Base-by-base conservation (phyloP, 1,140 invertebrate genomes). In the Maniola jurtina region DNA sequence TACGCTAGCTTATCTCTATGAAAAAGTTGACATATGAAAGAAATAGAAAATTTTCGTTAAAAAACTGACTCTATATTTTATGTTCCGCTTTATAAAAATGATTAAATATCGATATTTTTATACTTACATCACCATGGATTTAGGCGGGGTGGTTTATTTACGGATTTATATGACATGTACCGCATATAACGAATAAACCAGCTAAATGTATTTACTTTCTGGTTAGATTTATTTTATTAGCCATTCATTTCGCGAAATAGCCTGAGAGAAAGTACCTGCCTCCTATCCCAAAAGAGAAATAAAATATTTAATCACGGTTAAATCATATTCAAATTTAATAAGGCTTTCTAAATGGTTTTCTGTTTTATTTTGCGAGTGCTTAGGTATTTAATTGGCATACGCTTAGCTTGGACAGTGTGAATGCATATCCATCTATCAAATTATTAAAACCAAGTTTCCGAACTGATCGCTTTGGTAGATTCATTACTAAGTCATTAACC, bases 51-150 rank as follows among this genome's bases (percentile, higher is more conserved):
- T 2, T 25, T 4, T n/a, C n/a, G n/a, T n/a, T n/a, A n/a, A n/a
- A n/a, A n/a, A n/a, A n/a, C n/a, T n/a, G n/a, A n/a, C 25, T 25
- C 25, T 25, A 25, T n/a, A 25, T 25, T 25, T 25, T 25, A 25
- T 25, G 25, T 25, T 25, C 25, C 25, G 25, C n/a, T 25, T 25
- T 25, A 25, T 25, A 11, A 10, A 8, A 45, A 45, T 1, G 0
- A 35, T 45, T 47, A 5, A 33, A 14, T 61, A 38, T 57, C 48
- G 13, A 57, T 48, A 6, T 14, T 34, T 56, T 42, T 38, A 57
- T 13, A 59, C 14, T 52, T 62, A 55, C 64, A 45, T 59, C 64
- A 61, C 65, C 61, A 67, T 16, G 47, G 58, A 67, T 61, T 61
- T 61, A 50, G 52, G 52, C 14, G 47, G 40, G 13, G 33, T 33